Conservation (phyloP, 2,113 vertebrate species). For the Syngnathoides biaculeatus region DNA sequence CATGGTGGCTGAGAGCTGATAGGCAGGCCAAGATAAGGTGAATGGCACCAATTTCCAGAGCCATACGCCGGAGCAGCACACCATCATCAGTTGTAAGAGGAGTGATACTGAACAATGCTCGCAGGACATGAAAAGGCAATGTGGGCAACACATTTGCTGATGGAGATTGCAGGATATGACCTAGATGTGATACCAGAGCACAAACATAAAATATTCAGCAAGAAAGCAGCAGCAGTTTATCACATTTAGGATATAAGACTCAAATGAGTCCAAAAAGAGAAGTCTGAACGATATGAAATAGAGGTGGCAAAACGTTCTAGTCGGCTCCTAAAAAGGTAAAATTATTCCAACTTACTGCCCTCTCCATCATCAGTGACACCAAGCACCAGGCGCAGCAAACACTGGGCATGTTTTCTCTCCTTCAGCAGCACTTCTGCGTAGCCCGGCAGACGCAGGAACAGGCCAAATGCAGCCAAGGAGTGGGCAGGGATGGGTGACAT, state of each 20-base stretch:
- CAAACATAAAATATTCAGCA: neutral
- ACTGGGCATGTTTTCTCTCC: slow-evolving; percentile 97
- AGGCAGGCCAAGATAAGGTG: slow-evolving; percentile 96
- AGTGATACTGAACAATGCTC: slow-evolving; percentile 88
- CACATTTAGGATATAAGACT: neutral
- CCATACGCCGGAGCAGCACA: slow-evolving; percentile 91
- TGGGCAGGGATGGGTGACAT: slow-evolving; percentile 97
- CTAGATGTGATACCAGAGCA: slow-evolving; percentile 52
- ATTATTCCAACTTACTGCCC: slow-evolving; percentile 85
- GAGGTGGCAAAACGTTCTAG: neutral
- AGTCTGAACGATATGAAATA: too few species aligned
- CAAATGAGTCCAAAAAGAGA: neutral
- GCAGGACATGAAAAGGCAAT: slow-evolving; percentile 92
- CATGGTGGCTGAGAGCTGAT: slow-evolving; percentile 96
- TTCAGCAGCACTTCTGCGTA: slow-evolving; percentile 97
- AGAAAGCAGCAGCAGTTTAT: neutral
- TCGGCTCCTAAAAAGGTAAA: neutral
- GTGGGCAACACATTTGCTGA: slow-evolving; percentile 96
- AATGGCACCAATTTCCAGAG: slow-evolving; percentile 92
- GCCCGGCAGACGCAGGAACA: slow-evolving; percentile 94
- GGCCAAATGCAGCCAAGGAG: slow-evolving; percentile 94
- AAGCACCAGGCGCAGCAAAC: slow-evolving; percentile 93
- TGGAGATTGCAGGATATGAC: slow-evolving; percentile 96
- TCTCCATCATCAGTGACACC: slow-evolving; percentile 98
- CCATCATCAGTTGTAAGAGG: slow-evolving; percentile 95